Conservation (phyloP, 2,113 vertebrate genomes). For the Noctilio leporinus region DNA sequence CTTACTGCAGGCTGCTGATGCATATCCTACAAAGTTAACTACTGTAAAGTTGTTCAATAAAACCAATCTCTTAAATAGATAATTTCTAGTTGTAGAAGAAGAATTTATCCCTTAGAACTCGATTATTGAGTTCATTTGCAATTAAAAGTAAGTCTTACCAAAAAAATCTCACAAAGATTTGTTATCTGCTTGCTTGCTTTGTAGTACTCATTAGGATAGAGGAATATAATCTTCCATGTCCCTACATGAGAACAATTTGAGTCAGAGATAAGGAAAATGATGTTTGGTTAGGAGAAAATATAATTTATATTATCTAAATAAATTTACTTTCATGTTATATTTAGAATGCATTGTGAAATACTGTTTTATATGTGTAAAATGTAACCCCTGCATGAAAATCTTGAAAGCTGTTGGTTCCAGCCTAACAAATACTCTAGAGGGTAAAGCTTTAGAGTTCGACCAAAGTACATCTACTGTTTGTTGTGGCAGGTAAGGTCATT, state of each 20-base stretch:
- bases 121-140: slow-evolving; percentile 46
- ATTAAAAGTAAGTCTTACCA: slow-evolving; percentile 60
- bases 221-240: background rate
- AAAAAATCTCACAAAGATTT: slow-evolving; percentile 38
- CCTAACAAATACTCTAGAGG: background rate
- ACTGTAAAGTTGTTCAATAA: slow-evolving; percentile 57
- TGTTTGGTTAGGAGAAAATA: background rate
- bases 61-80: slow-evolving; percentile 42
- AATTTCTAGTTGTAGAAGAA: slow-evolving; percentile 43
- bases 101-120: slow-evolving; percentile 35
- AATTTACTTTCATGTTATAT: background rate
- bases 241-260: background rate
- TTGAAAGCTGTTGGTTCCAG: background rate
- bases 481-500: background rate
- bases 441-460: background rate
- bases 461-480: background rate
- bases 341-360: background rate
- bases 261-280: background rate
- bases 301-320: background rate
- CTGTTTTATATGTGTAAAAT: background rate
- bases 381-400: background rate
- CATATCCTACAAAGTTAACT: slow-evolving; percentile 34
- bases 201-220: background rate
- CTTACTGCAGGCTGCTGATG: background rate
- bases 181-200: background rate